Evolutionary conservation across 2,113 vertebrate species (phyloP).

Genomic region (Anhinga anhinga): DNA sequence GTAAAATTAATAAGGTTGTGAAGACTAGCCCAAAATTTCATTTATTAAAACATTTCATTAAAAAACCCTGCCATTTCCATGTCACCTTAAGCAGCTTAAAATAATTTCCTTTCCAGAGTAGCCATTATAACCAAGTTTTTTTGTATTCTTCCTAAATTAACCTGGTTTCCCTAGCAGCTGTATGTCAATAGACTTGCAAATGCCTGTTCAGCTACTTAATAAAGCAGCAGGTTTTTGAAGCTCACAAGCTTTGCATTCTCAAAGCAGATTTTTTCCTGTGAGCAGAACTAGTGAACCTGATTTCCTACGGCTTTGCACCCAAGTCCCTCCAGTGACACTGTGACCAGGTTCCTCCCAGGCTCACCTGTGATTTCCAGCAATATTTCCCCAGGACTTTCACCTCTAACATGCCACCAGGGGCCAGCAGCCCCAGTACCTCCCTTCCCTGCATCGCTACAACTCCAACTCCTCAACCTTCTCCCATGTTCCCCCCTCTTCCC

Average conservation of each 20-base stretch:
- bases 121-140: neutral
- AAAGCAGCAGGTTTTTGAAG: neutral
- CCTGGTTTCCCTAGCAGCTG: neutral
- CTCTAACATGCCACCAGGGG: neutral
- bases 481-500: neutral
- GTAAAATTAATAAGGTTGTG: neutral
- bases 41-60: neutral
- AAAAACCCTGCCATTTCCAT: neutral
- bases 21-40: neutral
- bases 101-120: neutral
- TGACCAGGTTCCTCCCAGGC: neutral
- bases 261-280: neutral
- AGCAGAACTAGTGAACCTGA: neutral
- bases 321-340: neutral
- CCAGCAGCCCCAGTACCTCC: neutral
- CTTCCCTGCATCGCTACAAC: neutral
- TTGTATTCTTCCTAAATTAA: neutral
- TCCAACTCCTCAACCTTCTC: neutral
- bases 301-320: neutral
- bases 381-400: neutral
- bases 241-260: neutral
- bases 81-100: neutral
- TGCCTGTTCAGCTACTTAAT: neutral
- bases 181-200: neutral
- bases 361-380: neutral